Evolutionary conservation across 2,797 vertebrate species (phyloP).

Genomic region (Epinephelus coioides): DNA sequence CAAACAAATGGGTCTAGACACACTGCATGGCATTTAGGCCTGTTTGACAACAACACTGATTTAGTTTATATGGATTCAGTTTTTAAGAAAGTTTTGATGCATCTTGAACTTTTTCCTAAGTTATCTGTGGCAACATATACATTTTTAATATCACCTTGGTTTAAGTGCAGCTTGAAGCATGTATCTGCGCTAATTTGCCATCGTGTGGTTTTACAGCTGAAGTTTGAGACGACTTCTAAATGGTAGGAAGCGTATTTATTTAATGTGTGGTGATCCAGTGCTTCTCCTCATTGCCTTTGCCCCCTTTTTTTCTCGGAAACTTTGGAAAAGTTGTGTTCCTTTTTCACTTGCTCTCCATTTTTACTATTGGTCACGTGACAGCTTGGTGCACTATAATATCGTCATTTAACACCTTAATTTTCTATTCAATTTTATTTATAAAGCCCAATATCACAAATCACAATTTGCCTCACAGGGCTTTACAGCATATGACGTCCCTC

Average conservation of each 20-base stretch:
- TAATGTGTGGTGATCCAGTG: neutral
- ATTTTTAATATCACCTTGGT: neutral
- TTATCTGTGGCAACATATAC: too few species aligned
- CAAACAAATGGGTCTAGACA: slow-evolving; percentile 26
- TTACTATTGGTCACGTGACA: neutral
- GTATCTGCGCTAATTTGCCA: neutral
- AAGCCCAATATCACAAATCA: too few species aligned
- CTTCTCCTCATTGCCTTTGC: neutral
- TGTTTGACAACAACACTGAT: neutral
- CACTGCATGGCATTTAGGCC: neutral
- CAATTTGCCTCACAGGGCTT: too few species aligned
- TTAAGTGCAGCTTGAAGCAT: neutral
- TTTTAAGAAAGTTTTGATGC: neutral
- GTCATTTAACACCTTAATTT: neutral
- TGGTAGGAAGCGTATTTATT: neutral
- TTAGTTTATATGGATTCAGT: neutral
- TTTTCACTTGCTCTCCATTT: neutral
- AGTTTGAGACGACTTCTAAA: neutral
- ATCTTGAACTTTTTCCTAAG: neutral
- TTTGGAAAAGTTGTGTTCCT: neutral
- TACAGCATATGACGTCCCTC: too few species aligned
- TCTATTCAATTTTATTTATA: too few species aligned
- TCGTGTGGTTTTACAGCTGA: neutral
- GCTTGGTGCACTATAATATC: neutral
- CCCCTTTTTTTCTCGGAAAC: neutral